Evolutionary conservation across 1,140 invertebrate genomes (phyloP), one percentile per base, ranked within the genome.

Genomic region (Drosophila tani): DNA sequence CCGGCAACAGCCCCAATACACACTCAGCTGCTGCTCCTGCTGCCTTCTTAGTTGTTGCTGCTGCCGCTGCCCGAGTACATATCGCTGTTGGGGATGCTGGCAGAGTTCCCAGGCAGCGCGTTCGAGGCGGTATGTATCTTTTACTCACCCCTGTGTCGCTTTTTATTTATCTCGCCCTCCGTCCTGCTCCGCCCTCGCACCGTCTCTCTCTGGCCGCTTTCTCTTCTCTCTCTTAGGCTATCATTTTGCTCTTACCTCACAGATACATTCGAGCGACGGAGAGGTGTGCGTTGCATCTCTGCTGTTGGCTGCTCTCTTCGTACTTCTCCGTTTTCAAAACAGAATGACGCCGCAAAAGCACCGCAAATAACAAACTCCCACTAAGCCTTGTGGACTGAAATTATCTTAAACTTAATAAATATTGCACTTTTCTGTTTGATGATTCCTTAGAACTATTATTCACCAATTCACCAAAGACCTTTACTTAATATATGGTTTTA

Each of bases 31-130:
- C 46, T 49, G 62, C 35, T 45, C 35, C 60, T 29, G 60, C 35
- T 21, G 50, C 49, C 32, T 55, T 21, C 32, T 38, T 55, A 40
- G 53, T 55, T 55, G 53, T 55, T 55, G 53, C 53, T 55, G 63
- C 69, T 59, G 53, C 62, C 74, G 45, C 49, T 49, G 81, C 84
- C 85, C 47, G 79, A 81, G 73, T 84, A 91, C 87, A 91, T 91
- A 88, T 91, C 65, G 87, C 87, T 91, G 66, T 84, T 91, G 87
- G 87, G 87, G 87, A 88, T 88, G 85, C 85, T 85, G 65, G 81
- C 69, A 86, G 85, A 79, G 58, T 77, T 85, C 47, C 55, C 75
- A 49, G 69, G 79, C 81, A 67, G 55, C 41, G 75, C 65, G 75
- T 63, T 81, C 77, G 62, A 66, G 53, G 60, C 79, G 55, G 58